Base-by-base conservation (phyloP, 2,797 vertebrate species). In the Peromyscus nudipes region DNA sequence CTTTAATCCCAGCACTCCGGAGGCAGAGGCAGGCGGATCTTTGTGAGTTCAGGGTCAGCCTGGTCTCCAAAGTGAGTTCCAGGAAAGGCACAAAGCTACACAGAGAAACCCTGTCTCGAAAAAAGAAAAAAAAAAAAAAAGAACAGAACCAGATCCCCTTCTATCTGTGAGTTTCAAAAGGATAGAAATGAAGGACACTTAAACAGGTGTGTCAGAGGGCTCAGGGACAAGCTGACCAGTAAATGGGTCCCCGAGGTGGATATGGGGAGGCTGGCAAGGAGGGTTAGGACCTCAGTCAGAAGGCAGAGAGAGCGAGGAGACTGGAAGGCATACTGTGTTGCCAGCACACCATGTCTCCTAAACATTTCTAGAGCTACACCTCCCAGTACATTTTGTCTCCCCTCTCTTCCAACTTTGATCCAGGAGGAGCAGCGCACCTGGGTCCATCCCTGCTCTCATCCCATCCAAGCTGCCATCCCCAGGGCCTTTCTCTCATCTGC, bases 191-290 rank as follows among this genome's bases (percentile, higher is more conserved):
- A 84, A 37, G 65, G 29, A 82, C 29, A 14, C 12, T 67, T 73
- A 55, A 55, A 52, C 0, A 16, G 2, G 13, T 0, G 31, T 79
- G 14, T 2, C 19, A 60, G 31, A 12, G 12, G 57, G 0, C 4
- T 49, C 5, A 52, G 29, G 27, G 31, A 16, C 31, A 57, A 27
- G 11, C 12, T 40, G 40, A 23, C 2, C 25, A 52, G 52, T 43
- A 25, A 75, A 25, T 23, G 21, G 31, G 1, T 10, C 6, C 3
- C 0, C 29, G 1, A 19, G 16, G 1, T 43, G 12, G 27, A 46
- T 9, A 2, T 29, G 14, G 4, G 29, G 14, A 4, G 37, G 17
- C 16, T 49, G 83, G 16, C 62, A 67, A 43, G 71, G 27, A 31
- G 3, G 34, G 6, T 64, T 71, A 64, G 40, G 17, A 75, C 37